phyloP scores from a whole-genome alignment of 2,113 vertebrate species.

The Cisticola juncidis region DNA sequence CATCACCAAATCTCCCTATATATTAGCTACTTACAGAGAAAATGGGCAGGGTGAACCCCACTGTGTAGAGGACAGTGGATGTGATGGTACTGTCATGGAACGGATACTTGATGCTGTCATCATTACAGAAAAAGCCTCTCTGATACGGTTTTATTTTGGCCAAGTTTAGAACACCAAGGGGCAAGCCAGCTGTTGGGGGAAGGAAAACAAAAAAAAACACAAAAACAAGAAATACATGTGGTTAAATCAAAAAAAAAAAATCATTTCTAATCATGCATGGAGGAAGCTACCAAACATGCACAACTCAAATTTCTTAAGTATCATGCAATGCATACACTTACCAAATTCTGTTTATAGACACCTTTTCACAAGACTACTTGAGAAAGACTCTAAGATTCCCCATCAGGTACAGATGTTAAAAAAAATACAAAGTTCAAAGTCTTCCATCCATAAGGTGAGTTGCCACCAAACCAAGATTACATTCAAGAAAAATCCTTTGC shows the following conservation, averaged over 20 bases:
- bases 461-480: neutral
- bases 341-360: neutral
- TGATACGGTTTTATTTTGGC: conserved; percentile 94
- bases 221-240: conserved; percentile 68
- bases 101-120: conserved; percentile 95
- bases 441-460: neutral
- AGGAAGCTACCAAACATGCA: conserved; percentile 43
- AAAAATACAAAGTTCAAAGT: neutral
- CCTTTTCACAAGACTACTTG: neutral
- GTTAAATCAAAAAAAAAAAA: conserved; percentile 72
- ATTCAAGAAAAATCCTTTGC: neutral
- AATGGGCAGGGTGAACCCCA: conserved; percentile 94
- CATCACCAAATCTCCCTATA: conserved; percentile 66
- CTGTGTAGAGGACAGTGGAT: conserved; percentile 87
- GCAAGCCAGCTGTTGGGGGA: conserved; percentile 92
- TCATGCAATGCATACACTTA: conserved; percentile 28
- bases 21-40: conserved; percentile 91
- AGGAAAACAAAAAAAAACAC: conserved; percentile 71
- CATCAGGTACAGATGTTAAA: neutral
- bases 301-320: neutral
- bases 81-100: conserved; percentile 93
- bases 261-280: conserved; percentile 31
- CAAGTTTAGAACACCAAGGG: conserved; percentile 95
- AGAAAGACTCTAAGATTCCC: neutral
- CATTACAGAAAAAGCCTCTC: conserved; percentile 99